Percentiles rank a stretch among this genome's conserved stretches.
phyloP scores from a whole-genome alignment of 2,797 vertebrate genomes.

The Girardinus metallicus region DNA sequence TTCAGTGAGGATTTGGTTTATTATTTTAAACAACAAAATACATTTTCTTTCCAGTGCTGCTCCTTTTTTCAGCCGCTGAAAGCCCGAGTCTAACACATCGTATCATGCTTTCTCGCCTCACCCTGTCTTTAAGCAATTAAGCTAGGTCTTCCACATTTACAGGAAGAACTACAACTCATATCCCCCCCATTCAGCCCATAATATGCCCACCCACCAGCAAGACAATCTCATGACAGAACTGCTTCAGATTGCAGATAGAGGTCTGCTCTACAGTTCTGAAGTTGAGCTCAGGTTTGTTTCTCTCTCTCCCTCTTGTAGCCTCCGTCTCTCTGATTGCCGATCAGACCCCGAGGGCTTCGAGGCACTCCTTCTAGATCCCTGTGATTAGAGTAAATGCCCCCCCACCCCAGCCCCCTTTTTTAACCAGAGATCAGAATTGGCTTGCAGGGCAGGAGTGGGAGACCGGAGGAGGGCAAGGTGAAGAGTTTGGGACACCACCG shows the following conservation, averaged over 20 bases:
- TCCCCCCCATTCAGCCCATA: conserved; percentile 7
- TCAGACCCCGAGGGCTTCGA: conserved; percentile 69
- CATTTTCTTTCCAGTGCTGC: neutral
- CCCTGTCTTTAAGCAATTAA: conserved; percentile 2
- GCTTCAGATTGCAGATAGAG: conserved; percentile 46
- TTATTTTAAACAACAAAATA: neutral
- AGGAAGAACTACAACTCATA: conserved; percentile 47
- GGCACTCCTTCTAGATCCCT: conserved; percentile 74
- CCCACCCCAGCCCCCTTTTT: conserved; percentile 14
- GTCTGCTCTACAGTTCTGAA: conserved; percentile 58
- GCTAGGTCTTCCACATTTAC: conserved; percentile 30
- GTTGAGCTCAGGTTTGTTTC: conserved; percentile 69
- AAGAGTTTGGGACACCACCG: conserved; percentile 13
- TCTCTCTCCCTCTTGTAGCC: conserved; percentile 46
- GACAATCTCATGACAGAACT: conserved; percentile 46
- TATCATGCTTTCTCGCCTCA: conserved; percentile 7
- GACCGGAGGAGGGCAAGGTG: conserved; percentile 22
- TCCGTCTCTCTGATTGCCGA: conserved; percentile 73
- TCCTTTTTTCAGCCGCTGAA: neutral
- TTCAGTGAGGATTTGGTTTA: neutral
- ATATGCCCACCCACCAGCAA: conserved; percentile 26
- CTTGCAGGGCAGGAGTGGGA: conserved; percentile 44
- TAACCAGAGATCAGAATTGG: conserved; percentile 47
- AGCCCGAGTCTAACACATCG: neutral
- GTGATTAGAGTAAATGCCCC: conserved; percentile 80